These are phyloP conservation scores for Oenanthe oenanthe DNA, from an alignment of 2,113 vertebrate species.

Conservation along the genomic window DNA sequence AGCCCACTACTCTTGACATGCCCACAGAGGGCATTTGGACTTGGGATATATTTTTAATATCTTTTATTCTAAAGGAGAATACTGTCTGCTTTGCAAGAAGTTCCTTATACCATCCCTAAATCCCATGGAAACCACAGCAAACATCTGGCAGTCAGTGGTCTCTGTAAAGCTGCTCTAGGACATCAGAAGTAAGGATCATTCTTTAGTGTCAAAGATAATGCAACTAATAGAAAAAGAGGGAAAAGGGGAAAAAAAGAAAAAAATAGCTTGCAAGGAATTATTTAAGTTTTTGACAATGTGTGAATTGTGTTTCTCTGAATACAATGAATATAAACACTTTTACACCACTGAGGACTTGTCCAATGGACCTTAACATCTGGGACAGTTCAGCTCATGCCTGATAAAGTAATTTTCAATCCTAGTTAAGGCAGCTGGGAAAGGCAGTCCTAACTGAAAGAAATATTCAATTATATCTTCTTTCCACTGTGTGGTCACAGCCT, in stretches of 20 bases:
- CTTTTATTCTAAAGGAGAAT: not conserved
- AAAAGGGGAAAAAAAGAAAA: fast-evolving
- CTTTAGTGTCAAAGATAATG: not conserved
- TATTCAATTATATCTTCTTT: not conserved
- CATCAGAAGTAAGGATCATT: not conserved
- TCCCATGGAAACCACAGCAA: not conserved
- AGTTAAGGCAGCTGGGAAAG: not conserved
- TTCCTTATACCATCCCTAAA: not conserved
- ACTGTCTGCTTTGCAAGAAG: not conserved
- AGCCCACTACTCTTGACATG: not conserved
- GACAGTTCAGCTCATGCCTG: not conserved
- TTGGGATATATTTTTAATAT: not conserved
- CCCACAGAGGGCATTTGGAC: not conserved
- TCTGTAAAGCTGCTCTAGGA: not conserved
- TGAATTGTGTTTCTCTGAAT: not conserved
- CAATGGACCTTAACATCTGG: slow-evolving; percentile 4
- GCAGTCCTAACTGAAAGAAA: not conserved
- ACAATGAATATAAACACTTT: not conserved
- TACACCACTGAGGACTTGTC: not conserved
- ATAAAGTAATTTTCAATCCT: not conserved
- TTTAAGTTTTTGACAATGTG: not conserved
- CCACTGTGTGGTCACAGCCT: not conserved
- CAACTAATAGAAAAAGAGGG: not conserved
- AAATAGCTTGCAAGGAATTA: not conserved
- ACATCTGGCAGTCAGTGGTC: not conserved